Evolutionary conservation across 2,113 vertebrate species (phyloP).

Genomic region (Colius striatus): DNA sequence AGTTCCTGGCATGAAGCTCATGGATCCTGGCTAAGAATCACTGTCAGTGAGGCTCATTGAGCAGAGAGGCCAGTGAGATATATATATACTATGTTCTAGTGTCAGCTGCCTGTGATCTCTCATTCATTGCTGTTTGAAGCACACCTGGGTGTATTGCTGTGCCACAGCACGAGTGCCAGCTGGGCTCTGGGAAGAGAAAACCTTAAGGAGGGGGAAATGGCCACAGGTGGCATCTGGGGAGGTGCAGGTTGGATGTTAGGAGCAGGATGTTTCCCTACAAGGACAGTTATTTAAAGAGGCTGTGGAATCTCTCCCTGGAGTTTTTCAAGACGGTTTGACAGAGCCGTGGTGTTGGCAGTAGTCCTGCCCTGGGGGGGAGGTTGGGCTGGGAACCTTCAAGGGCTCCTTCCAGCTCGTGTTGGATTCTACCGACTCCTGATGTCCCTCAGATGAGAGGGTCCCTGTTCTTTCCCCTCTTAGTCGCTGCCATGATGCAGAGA

Average conservation of each 20-base stretch:
- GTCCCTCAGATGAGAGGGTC: neutral
- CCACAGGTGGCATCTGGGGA: neutral
- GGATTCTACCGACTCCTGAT: neutral
- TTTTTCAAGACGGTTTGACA: slow-evolving; percentile 20
- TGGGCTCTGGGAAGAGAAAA: neutral
- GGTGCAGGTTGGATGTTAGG: neutral
- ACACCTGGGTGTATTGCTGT: neutral
- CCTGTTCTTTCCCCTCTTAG: neutral
- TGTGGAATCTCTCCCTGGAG: neutral
- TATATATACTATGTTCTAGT: neutral
- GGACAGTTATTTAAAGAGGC: neutral
- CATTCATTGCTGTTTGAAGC: neutral
- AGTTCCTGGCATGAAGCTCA: neutral
- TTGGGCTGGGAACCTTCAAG: neutral
- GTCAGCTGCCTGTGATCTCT: neutral
- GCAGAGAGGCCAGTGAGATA: neutral
- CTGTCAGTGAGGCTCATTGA: neutral
- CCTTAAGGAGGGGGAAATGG: neutral
- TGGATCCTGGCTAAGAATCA: neutral
- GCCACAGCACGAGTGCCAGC: no score
- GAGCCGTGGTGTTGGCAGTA: neutral
- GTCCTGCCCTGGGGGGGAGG: neutral
- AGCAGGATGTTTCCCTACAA: neutral
- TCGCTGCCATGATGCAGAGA: accelerated
- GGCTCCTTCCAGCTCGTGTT: neutral